Percentiles rank a stretch among this genome's conserved stretches.
These are phyloP conservation scores for Alosa sapidissima DNA, from an alignment of 2,797 vertebrate species.

Conservation along the genomic window DNA sequence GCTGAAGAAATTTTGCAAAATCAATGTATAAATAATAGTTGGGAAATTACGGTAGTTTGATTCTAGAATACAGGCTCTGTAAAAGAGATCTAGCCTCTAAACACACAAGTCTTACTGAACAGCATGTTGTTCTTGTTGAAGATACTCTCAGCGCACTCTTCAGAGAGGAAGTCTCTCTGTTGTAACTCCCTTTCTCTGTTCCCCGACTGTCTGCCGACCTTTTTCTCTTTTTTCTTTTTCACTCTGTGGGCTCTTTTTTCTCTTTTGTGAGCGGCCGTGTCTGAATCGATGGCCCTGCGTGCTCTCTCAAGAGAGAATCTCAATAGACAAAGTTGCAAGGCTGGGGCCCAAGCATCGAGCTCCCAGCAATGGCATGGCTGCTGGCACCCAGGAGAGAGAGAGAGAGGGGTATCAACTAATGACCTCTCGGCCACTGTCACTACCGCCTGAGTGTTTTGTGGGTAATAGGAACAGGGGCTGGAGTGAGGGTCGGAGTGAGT, in stretches of 20 bases:
- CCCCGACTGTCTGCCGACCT: conserved; percentile 2
- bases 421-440: no score
- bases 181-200: background rate
- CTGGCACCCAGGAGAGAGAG: no score
- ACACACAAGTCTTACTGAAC: background rate
- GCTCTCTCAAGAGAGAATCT: background rate
- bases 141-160: background rate
- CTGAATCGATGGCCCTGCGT: background rate
- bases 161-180: background rate
- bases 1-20: no score
- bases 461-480: background rate
- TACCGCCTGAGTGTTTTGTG: background rate
- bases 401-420: no score
- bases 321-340: background rate
- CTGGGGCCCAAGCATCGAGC: background rate
- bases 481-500: background rate
- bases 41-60: background rate
- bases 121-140: background rate
- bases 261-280: conserved; percentile 17
- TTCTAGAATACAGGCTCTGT: background rate
- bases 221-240: conserved; percentile 12
- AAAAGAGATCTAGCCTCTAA: background rate
- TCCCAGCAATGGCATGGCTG: background rate
- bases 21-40: no score
- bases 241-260: background rate